Base-by-base conservation (phyloP, 2,888 invertebrate species). In the Drosophila percnosoma region DNA sequence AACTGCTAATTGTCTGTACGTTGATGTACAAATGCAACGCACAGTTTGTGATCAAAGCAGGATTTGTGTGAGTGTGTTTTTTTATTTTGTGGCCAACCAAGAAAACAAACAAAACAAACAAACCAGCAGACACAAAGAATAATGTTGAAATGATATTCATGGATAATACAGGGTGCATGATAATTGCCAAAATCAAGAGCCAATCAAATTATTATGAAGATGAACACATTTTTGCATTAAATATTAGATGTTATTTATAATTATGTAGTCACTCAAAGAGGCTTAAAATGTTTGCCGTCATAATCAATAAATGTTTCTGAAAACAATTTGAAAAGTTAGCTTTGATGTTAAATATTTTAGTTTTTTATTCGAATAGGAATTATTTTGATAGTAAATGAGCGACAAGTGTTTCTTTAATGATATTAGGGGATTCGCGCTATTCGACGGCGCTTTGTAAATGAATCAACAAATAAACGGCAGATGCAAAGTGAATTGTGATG, bases 401-500 rank as follows among this genome's bases (percentile, higher is more conserved):
- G 42, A 55, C 11, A 33, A 61, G 15, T 21, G 24, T 63, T 66
- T 67, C 53, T 53, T 63, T 33, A 54, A 67, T 24, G 66, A 24
- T 38, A 34, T 64, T 64, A 61, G 60, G 51, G 53, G 51, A 38
- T 49, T 57, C 51, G 71, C 52, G 66, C 74, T 58, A 62, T 11
- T 72, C 27, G 33, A 54, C 36, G 53, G 73, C 80, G 80, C 75
- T 73, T 73, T 72, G 75, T 74, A 72, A 70, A 75, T 83, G 76
- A 80, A 78, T 38, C 73, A 78, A 75, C 68, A 74, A 70, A 77
- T 49, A 48, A 42, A 78, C 42, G 75, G 90, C 86, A 91, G 86
- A 93, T 92, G 92, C 92, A 91, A 92, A 93, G 92, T 93, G 92
- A 92, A 92, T 91, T 93, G 91, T 92, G 92, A 91, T 92, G 87